A percentile compares a stretch with the other conserved stretches of the same genome.
These are phyloP conservation scores for Pachycephus smyrnensis DNA, from an alignment of 2,888 invertebrate genomes.

Conservation along the genomic window DNA sequence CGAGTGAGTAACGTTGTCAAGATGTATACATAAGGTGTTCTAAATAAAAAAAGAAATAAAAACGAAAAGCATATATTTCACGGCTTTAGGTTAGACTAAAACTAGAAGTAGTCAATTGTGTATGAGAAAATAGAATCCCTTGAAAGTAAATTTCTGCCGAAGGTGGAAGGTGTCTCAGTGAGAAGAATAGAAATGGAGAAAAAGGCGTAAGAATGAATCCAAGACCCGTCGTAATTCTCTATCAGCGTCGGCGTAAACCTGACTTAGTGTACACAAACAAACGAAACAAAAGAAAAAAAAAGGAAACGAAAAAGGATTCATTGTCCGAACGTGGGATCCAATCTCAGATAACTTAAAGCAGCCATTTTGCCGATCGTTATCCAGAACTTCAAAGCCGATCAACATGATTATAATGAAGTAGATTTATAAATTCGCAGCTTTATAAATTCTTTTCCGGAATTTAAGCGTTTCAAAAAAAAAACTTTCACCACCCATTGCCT, in stretches of 20 bases:
- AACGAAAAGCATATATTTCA: too few species aligned
- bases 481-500: too few species aligned
- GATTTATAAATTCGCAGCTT: too few species aligned
- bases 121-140: background rate
- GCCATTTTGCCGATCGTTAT: background rate
- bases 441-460: background rate
- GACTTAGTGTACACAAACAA: background rate
- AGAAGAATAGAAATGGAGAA: background rate
- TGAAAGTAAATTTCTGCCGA: background rate
- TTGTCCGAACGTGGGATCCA: background rate
- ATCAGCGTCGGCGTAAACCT: background rate
- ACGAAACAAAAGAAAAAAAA: background rate
- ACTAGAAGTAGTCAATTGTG: background rate
- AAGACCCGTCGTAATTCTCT: background rate
- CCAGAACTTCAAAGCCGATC: too few species aligned
- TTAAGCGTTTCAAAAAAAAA: background rate
- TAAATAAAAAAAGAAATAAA: too few species aligned
- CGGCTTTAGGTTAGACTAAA: too few species aligned
- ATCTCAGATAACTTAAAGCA: background rate
- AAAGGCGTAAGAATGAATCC: background rate
- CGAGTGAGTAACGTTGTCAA: background rate
- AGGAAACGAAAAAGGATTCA: background rate
- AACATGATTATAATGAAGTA: too few species aligned
- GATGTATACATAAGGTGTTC: too few species aligned
- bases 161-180: background rate